Evolutionary conservation across 2,113 vertebrate genomes (phyloP).

Genomic region (Siphamia tubifer): DNA sequence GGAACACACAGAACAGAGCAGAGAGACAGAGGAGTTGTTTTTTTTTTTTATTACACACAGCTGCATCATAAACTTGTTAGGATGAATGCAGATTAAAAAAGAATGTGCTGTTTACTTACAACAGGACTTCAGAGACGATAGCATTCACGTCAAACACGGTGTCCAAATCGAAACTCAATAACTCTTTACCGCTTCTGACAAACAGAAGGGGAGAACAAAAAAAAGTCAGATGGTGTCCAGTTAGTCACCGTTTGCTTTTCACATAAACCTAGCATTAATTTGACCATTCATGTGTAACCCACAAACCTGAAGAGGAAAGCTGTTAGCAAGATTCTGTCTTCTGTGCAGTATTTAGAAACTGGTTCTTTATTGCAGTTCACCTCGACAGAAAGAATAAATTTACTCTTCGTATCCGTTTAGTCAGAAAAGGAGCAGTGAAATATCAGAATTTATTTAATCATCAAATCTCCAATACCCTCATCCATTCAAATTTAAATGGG

Average conservation of each 20-base stretch:
- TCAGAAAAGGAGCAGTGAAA: too few relatives aligned
- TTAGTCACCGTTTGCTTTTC: too few relatives aligned
- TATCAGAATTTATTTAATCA: too few relatives aligned
- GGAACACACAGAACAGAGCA: background rate
- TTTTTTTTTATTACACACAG: too few relatives aligned
- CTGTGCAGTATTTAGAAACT: constrained; percentile 82
- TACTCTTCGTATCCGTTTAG: too few relatives aligned
- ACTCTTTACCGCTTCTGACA: constrained; percentile 81
- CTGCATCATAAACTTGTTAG: too few relatives aligned
- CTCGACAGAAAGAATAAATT: constrained; percentile 63
- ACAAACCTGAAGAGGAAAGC: constrained; percentile 91
- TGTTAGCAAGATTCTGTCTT: constrained; percentile 76
- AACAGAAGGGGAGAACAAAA: background rate
- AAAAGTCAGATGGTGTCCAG: background rate
- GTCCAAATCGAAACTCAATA: constrained; percentile 88
- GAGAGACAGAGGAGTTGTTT: background rate
- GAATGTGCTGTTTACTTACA: constrained; percentile 84
- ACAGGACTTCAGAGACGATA: constrained; percentile 89
- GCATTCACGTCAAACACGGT: constrained; percentile 90
- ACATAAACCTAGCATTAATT: too few relatives aligned
- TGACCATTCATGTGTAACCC: background rate
- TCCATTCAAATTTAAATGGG: too few relatives aligned
- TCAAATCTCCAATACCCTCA: too few relatives aligned
- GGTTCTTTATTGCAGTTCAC: constrained; percentile 85
- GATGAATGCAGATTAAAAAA: background rate